These are phyloP conservation scores for Tympanuchus pallidicinctus DNA, from an alignment of 2,113 vertebrate species.

Conservation along the genomic window DNA sequence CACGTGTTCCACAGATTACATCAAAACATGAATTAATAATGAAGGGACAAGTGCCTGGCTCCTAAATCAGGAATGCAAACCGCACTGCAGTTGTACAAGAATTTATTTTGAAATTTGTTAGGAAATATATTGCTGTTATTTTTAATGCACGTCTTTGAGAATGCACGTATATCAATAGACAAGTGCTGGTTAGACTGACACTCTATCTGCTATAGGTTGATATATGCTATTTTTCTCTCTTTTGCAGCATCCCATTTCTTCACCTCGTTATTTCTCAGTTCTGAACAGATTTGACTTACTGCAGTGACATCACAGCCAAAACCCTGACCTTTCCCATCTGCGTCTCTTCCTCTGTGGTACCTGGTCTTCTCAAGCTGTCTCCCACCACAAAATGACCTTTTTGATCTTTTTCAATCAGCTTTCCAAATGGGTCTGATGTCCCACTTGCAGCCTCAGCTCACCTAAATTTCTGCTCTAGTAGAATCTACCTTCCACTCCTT, in stretches of 20 bases:
- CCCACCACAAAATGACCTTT: not conserved
- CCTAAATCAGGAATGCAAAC: not conserved
- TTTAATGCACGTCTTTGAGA: not conserved
- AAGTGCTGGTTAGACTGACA: accelerated
- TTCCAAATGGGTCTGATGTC: not conserved
- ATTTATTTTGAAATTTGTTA: not conserved
- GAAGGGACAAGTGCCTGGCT: not conserved
- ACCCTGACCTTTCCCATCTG: not conserved
- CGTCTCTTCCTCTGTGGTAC: not conserved
- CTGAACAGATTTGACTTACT: not conserved
- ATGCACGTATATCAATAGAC: not conserved
- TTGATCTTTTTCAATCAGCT: not conserved
- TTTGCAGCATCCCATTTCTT: not conserved
- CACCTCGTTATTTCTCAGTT: not conserved
- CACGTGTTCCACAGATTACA: not conserved
- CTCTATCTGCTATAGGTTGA: not conserved
- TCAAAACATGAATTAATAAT: not conserved
- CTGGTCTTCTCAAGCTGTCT: not conserved
- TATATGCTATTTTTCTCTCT: accelerated
- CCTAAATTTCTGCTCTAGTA: not conserved
- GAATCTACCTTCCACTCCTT: not conserved
- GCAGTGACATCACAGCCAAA: not conserved
- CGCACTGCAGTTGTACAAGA: not conserved
- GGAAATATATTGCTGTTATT: not conserved
- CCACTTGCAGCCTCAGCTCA: not conserved